These are phyloP conservation scores for Pungitius pungitius DNA, from an alignment of 2,113 vertebrate species.

Conservation along the genomic window DNA sequence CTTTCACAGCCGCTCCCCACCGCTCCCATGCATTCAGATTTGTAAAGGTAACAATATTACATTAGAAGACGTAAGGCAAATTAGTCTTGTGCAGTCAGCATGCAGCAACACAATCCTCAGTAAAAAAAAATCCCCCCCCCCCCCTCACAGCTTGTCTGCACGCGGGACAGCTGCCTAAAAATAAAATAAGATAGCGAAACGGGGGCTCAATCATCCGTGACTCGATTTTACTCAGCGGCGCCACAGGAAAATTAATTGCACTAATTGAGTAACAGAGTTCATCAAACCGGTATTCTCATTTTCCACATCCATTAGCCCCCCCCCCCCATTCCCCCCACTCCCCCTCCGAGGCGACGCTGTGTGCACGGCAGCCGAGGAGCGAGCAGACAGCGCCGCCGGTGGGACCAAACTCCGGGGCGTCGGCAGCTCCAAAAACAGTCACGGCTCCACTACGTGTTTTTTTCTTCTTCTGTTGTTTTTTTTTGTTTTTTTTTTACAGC, in stretches of 20 bases:
- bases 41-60: constrained; percentile 51
- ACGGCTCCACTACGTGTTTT: neutral
- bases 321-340: no score
- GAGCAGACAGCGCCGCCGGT: constrained; percentile 23
- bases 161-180: constrained; percentile 56
- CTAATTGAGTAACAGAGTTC: constrained; percentile 91
- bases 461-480: neutral
- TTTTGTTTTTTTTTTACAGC: neutral
- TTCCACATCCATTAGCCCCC: constrained; percentile 86
- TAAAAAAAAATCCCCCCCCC: neutral
- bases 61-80: constrained; percentile 51
- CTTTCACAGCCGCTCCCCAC: constrained; percentile 19
- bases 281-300: constrained; percentile 89
- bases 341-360: constrained; percentile 51
- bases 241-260: constrained; percentile 93
- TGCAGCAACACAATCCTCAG: constrained; percentile 44
- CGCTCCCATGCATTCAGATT: constrained; percentile 23
- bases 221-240: constrained; percentile 84
- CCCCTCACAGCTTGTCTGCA: neutral
- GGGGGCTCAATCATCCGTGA: constrained; percentile 79
- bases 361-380: constrained; percentile 29
- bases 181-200: constrained; percentile 70
- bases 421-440: constrained; percentile 13
- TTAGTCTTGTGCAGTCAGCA: constrained; percentile 39
- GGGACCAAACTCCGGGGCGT: constrained; percentile 32